phyloP scores from a whole-genome alignment of 1,140 invertebrate species.

The Dolichoris vasculosae region DNA sequence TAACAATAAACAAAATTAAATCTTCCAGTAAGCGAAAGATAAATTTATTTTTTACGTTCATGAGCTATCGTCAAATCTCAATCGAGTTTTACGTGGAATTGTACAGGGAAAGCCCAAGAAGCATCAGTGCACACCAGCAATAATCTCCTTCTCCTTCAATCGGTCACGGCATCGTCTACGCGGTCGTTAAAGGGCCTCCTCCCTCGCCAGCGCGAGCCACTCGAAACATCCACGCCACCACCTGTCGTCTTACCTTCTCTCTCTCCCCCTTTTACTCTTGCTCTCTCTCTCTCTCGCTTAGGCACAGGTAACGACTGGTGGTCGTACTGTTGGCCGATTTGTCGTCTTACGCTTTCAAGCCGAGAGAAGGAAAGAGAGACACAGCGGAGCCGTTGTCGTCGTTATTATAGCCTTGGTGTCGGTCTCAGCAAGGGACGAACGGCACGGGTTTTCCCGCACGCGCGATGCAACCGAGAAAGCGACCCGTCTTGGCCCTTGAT shows the following conservation, averaged over 20 bases:
- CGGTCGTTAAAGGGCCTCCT: constrained; percentile 64
- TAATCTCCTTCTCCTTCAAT: constrained; percentile 50
- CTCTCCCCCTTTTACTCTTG: neutral
- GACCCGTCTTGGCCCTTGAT: neutral
- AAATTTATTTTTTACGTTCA: neutral
- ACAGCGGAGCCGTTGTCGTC: neutral
- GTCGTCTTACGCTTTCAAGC: neutral
- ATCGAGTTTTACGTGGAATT: constrained; percentile 8
- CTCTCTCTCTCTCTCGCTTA: neutral
- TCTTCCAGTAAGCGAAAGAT: neutral
- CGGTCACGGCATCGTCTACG: constrained; percentile 51
- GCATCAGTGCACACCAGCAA: constrained; percentile 10
- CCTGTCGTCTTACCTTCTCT: neutral
- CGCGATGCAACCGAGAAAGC: constrained; percentile 22
- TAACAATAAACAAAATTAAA: neutral
- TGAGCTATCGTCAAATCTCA: constrained; percentile 3
- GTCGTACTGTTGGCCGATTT: constrained; percentile 35
- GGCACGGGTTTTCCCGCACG: constrained; percentile 8
- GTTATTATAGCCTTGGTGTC: neutral
- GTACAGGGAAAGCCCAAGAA: constrained; percentile 18
- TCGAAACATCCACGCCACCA: constrained; percentile 46
- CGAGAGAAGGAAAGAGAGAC: neutral
- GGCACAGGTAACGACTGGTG: constrained; percentile 44
- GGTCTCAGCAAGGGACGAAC: neutral
- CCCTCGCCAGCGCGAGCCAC: constrained; percentile 69